Evolutionary conservation across 2,888 invertebrate species (phyloP), one percentile per base, ranked within the genome.

Genomic region (Luperina nickerlii): DNA sequence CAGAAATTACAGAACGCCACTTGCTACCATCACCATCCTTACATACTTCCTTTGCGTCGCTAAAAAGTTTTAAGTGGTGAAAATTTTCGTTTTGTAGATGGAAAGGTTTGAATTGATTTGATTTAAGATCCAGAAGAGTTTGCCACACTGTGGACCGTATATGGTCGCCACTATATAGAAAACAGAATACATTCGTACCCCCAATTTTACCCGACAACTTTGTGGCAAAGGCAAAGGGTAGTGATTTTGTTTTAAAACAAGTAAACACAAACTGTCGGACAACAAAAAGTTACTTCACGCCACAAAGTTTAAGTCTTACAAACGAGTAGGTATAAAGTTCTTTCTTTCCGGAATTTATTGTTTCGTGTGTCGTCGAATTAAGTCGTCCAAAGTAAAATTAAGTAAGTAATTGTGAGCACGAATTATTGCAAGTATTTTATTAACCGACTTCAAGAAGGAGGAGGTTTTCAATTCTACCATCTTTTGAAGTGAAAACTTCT

Each of bases 261-360:
- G 2, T 24, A 62, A 63, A 60, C 13, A 7, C 38, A 38, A 79
- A 67, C 51, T 32, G 32, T 38, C 7, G n/a, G 51, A 60, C 60
- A n/a, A 32, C 60, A 84, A 51, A 74, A 42, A 68, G 62, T 51
- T 60, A 18, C 18, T 51, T 15, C 32, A 68, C 63, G 51, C 67
- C 2, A 24, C 48, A n/a, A 15, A 45, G 48, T 45, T 20, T 27
- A 63, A 74, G 45, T 51, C 71, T 54, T 60, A 68, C 71, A 57
- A 67, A 67, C 62, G 20, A 18, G 8, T 45, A 20, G 38, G 38
- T 38, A 38, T 6, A 68, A 85, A 71, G 63, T 75, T 86, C 45
- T 68, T 86, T 86, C 68, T 86, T 72, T 74, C 38, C 2, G 15
- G 7, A 70, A 42, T 32, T 42, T 74, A 62, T 83, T 83, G 82